These are phyloP conservation scores for Laspeyria flexula DNA, from an alignment of 2,888 invertebrate genomes.

Conservation along the genomic window DNA sequence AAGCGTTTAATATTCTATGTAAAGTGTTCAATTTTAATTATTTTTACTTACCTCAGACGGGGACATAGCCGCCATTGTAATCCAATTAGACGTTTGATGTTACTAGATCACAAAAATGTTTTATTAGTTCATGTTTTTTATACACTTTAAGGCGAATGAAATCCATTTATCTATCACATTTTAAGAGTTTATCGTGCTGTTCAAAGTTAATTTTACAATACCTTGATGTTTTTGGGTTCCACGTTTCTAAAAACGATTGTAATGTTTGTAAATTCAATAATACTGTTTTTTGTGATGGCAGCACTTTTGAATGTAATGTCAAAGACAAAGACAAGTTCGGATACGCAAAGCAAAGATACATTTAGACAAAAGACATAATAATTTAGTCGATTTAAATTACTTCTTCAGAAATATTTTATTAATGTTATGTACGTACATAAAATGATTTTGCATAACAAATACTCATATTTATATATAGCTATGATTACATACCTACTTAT, in stretches of 20 bases:
- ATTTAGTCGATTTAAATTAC: no score
- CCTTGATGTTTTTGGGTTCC: background rate
- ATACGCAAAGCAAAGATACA: no score
- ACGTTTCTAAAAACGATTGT: background rate
- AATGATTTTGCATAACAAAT: no score
- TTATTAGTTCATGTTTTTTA: background rate
- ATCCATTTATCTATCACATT: background rate
- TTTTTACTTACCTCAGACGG: slow-evolving; percentile 89
- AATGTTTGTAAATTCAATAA: background rate
- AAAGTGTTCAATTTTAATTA: slow-evolving; percentile 52
- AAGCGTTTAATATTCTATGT: slow-evolving; percentile 9
- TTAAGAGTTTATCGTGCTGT: background rate
- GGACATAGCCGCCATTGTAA: slow-evolving; percentile 91
- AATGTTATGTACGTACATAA: no score
- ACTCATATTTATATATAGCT: no score
- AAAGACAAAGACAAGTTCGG: background rate
- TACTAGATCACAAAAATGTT: slow-evolving; percentile 53
- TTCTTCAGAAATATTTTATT: no score
- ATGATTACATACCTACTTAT: no score
- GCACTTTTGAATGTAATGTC: background rate
- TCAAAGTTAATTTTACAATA: background rate
- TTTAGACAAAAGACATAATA: no score
- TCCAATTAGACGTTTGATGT: slow-evolving; percentile 78
- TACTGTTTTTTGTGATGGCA: background rate
- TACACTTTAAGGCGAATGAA: background rate